These are phyloP conservation scores for Cephalotes varians DNA, from an alignment of 2,888 invertebrate genomes.

Conservation along the genomic window DNA sequence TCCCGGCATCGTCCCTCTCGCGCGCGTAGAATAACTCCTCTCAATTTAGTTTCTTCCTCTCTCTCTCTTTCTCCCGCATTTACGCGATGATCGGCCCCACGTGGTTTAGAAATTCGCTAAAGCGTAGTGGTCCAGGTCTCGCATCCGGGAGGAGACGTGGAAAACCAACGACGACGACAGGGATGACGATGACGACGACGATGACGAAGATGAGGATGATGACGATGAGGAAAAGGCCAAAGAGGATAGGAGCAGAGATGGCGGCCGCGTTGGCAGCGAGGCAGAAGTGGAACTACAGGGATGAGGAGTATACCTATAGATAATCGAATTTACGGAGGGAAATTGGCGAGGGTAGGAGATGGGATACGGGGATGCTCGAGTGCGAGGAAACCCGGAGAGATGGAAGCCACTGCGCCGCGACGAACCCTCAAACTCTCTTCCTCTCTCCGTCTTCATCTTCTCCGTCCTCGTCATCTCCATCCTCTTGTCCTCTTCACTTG, in stretches of 20 bases:
- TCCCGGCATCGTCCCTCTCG: constrained; percentile 17
- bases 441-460: constrained; percentile 43
- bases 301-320: constrained; percentile 76
- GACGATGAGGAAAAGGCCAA: constrained; percentile 11
- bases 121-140: constrained; percentile 60
- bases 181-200: constrained; percentile 24
- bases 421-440: constrained; percentile 78
- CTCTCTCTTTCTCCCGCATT: not conserved
- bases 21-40: constrained; percentile 19
- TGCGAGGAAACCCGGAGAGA: constrained; percentile 69
- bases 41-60: not conserved
- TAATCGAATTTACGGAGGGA: constrained; percentile 84
- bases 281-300: constrained; percentile 47
- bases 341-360: constrained; percentile 78
- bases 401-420: constrained; percentile 77
- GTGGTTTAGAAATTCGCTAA: constrained; percentile 64
- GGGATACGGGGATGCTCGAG: constrained; percentile 65
- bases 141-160: constrained; percentile 52
- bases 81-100: constrained; percentile 65
- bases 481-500: constrained; percentile 30
- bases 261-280: constrained; percentile 12
- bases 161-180: constrained; percentile 41
- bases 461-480: constrained; percentile 40
- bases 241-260: constrained; percentile 38
- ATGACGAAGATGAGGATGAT: not conserved